Conservation (phyloP, 1,140 invertebrate genomes). For the Micrasema longulum region DNA sequence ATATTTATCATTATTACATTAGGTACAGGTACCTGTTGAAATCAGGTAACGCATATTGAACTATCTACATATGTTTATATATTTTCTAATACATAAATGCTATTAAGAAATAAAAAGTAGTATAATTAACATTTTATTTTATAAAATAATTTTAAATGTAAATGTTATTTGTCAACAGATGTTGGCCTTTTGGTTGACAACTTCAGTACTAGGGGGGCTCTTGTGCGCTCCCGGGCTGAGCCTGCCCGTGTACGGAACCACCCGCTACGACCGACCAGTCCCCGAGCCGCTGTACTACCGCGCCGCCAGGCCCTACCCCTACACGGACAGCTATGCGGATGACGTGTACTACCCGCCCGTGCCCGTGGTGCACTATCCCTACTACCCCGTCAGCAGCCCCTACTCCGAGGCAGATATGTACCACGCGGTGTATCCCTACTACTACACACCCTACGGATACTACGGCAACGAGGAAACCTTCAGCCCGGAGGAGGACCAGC, state of each 20-base stretch:
- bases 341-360: slow-evolving; percentile 67
- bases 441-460: slow-evolving; percentile 61
- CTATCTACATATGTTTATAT: background rate
- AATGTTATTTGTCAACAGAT: slow-evolving; percentile 45
- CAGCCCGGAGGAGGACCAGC: slow-evolving; percentile 60
- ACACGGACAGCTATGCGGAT: slow-evolving; percentile 68
- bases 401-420: slow-evolving; percentile 62
- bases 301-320: slow-evolving; percentile 62
- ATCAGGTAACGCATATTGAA: slow-evolving; percentile 42
- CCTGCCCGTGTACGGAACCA: slow-evolving; percentile 66
- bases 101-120: too few species aligned
- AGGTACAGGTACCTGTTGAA: slow-evolving; percentile 45
- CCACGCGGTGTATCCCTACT: slow-evolving; percentile 61
- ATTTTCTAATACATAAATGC: too few species aligned
- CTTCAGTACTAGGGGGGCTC: slow-evolving; percentile 13
- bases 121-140: too few species aligned
- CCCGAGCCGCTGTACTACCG: slow-evolving; percentile 60
- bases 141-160: background rate
- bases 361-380: slow-evolving; percentile 56
- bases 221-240: slow-evolving; percentile 44
- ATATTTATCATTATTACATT: too few species aligned
- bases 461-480: slow-evolving; percentile 56
- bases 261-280: slow-evolving; percentile 60
- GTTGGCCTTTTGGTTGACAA: slow-evolving; percentile 20
- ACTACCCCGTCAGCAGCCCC: slow-evolving; percentile 57